A percentile compares a stretch with the other conserved stretches of the same genome.
Evolutionary conservation across 1,140 invertebrate genomes (phyloP).

Genomic region (Drosophila teissieri): DNA sequence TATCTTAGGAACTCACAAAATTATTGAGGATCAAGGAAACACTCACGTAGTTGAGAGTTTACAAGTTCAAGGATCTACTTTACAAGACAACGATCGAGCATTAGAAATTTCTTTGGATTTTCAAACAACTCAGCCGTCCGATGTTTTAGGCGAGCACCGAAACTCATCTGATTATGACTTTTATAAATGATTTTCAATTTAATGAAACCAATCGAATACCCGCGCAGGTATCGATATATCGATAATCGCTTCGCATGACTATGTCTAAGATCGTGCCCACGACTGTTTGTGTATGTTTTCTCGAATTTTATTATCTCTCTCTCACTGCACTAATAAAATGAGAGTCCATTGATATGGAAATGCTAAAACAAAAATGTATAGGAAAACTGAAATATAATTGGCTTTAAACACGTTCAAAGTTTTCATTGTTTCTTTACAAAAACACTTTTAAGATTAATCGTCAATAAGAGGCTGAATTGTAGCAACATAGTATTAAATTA

Average conservation of each 20-base stretch:
- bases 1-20: background rate
- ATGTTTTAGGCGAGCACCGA: background rate
- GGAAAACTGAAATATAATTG: too few species aligned
- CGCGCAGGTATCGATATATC: background rate
- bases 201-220: background rate
- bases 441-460: too few species aligned
- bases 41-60: background rate
- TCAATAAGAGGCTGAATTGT: too few species aligned
- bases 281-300: background rate
- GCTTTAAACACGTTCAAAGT: too few species aligned
- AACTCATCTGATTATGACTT: background rate
- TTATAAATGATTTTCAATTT: conserved; percentile 3
- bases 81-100: too few species aligned
- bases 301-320: background rate
- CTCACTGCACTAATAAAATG: background rate
- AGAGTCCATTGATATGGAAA: background rate
- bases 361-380: too few species aligned
- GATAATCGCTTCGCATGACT: conserved; percentile 5
- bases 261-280: background rate
- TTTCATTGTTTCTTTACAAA: too few species aligned
- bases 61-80: too few species aligned
- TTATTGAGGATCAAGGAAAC: background rate
- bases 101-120: too few species aligned
- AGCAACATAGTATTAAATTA: too few species aligned
- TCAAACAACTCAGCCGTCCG: background rate